Base-by-base conservation (phyloP, 2,797 vertebrate genomes). In the Tympanoctomys barrerae region DNA sequence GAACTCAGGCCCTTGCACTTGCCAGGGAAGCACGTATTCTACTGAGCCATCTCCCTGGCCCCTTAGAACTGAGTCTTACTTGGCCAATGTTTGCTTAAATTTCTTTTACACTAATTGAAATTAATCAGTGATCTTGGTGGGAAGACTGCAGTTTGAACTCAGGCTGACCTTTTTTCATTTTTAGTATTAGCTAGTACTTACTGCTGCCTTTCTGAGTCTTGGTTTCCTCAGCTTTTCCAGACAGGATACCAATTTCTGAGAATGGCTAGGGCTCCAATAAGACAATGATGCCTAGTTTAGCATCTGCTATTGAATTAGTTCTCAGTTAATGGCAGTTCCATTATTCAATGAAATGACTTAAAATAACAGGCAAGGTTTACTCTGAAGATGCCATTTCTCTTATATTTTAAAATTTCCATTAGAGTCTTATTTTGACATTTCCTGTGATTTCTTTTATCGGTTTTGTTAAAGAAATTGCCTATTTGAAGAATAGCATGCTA, bases 291-390 rank as follows among this genome's bases (percentile, higher is more conserved):
- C 57, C n/a, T 91, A 61, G 54, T 90, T 94, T 88, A 80, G 36
- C 24, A 57, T 33, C 77, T 89, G 84, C 94, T 89, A n/a, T 16
- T 61, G 13, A 92, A 26, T 71, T 90, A 12, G 24, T 36, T 79
- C 18, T 90, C 66, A 64, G 52, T 77, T 61, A 70, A 90, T 93
- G 42, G 19, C n/a, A 82, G 19, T 87, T 91, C 81, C 62, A 54
- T 91, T 97, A 87, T 93, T 96, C 84, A 95, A 54, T 89, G 80
- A 89, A 93, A 87, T 75, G n/a, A 68, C 66, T 94, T 87, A 95
- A 94, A 95, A 84, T 87, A 64, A 90, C 71, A 61, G 33, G 80
- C 49, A 84, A 42, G n/a, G 87, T 97, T 96, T 89, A 91, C 92
- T 95, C 86, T 73, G n/a, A 87, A 96, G 42, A 19, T 95, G 54